Base-by-base conservation (phyloP, 2,888 invertebrate species). In the Cloeon dipterum region DNA sequence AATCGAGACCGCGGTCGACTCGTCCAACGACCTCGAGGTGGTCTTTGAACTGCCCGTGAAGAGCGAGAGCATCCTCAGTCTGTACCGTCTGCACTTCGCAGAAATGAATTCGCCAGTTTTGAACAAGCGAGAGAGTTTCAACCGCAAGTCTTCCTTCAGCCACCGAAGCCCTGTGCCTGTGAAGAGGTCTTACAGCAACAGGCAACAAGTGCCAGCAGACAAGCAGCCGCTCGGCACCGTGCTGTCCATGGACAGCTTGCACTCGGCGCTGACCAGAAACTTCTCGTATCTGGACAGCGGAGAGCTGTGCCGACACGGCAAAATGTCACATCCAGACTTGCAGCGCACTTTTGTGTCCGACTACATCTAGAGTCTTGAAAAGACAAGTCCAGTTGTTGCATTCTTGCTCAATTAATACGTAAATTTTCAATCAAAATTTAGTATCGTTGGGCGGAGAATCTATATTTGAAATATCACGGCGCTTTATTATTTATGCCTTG, bases 331-430 rank as follows among this genome's bases (percentile, higher is more conserved):
- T 26, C 65, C 65, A 3, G 66, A 66, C 49, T 57, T 65, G 39
- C 65, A 65, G 43, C 63, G 60, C 48, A 57, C 65, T 29, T 65
- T 65, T 45, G 61, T 66, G 42, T 61, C 64, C 1, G 58, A 59
- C 38, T 59, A 57, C 41, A 52, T 61, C 35, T 61, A 43, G 50
- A 44, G 23, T n/a, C n/a, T 4, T 5, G 16, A 5, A 3, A 26
- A 7, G 5, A 7, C 16, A 26, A n/a, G n/a, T n/a, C n/a, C n/a
- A n/a, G n/a, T n/a, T n/a, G n/a, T n/a, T n/a, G n/a, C n/a, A n/a
- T n/a, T n/a, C n/a, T n/a, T n/a, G n/a, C n/a, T n/a, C n/a, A n/a
- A n/a, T n/a, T n/a, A n/a, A n/a, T n/a, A n/a, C n/a, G n/a, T n/a
- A n/a, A n/a, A n/a, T n/a, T n/a, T n/a, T n/a, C n/a, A n/a, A n/a